Evolutionary conservation across 1,140 invertebrate species (phyloP), one percentile per base, ranked within the genome.

Genomic region (Leucophenga varia): DNA sequence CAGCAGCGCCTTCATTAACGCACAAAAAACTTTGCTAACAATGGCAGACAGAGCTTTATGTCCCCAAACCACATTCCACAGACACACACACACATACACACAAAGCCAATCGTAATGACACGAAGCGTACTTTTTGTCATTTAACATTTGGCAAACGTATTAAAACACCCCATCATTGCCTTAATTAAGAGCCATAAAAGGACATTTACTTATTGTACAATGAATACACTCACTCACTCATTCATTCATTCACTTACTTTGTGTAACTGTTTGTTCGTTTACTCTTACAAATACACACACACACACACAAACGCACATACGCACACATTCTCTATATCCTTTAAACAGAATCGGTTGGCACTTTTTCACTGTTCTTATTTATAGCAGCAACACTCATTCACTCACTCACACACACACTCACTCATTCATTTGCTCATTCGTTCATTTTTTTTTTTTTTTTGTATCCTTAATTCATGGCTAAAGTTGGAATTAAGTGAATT

Each of bases 111-210:
- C 10, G 22, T n/a, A n/a, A n/a, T 55, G 46, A 47, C 47, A 51
- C 47, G 37, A 17, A 18, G 43, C 48, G 52, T 40, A 64, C 59
- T 47, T n/a, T 67, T 64, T 58, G 61, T 72, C 69, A 64, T 67
- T 72, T 61, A 72, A 69, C 69, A 72, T 72, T 72, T 69, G 59
- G 64, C 60, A 72, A 72, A 72, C 69, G 69, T 72, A 72, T 72
- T 72, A 69, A 72, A 72, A 72, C 69, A 72, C 64, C 69, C 69
- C 69, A 72, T 72, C 69, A 72, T 69, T 72, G 69, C 69, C 69
- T 72, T 72, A 72, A 72, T 72, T 72, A 72, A 72, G 69, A 72
- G 65, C 69, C 69, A 72, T 72, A 72, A 72, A 72, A 72, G 69
- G 61, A 67, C 69, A 72, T 72, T 72, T 72, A 72, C 69, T 72